These are phyloP conservation scores for Steinernema carpocapsae DNA, from an alignment of 2,888 invertebrate genomes.

Conservation along the genomic window DNA sequence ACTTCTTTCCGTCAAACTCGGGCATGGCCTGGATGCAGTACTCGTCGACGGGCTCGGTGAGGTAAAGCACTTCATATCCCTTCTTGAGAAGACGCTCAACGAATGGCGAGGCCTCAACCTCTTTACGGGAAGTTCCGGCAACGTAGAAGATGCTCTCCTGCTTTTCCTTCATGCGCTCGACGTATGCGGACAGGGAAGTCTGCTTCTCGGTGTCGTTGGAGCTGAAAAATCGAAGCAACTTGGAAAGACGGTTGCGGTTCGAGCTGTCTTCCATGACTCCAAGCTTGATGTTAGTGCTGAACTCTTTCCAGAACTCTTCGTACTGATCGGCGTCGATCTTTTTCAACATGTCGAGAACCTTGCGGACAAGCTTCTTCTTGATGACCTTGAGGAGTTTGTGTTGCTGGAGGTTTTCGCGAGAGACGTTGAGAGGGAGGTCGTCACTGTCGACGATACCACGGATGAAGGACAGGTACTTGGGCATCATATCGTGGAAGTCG, in stretches of 20 bases:
- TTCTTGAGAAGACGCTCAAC: conserved; percentile 89
- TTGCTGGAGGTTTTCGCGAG: conserved; percentile 95
- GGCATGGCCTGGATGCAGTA: conserved; percentile 93
- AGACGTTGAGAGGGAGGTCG: conserved; percentile 95
- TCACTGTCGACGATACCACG: conserved; percentile 97
- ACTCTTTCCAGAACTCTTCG: conserved; percentile 96
- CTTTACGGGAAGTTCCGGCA: conserved; percentile 84
- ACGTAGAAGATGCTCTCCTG: conserved; percentile 96
- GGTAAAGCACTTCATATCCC: conserved; percentile 86
- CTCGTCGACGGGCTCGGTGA: conserved; percentile 96
- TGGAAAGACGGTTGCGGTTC: conserved; percentile 92
- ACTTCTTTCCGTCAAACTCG: conserved; percentile 97
- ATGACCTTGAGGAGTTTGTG: conserved; percentile 98
- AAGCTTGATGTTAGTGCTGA: conserved; percentile 93
- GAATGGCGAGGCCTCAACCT: conserved; percentile 87
- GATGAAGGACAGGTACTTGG: conserved; percentile 92
- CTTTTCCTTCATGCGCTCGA: conserved; percentile 89
- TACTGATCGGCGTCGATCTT: conserved; percentile 89
- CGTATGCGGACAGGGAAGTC: conserved; percentile 85
- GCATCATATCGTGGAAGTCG: conserved; percentile 99
- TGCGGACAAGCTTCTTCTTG: conserved; percentile 96
- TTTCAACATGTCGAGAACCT: conserved; percentile 81
- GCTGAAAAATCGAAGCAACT: conserved; percentile 82
- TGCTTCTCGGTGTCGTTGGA: conserved; percentile 76
- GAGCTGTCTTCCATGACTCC: conserved; percentile 97